A percentile compares a stretch with the other conserved stretches of the same genome.
phyloP scores from a whole-genome alignment of 2,113 vertebrate genomes.

The Brachyhypopomus gauderio region DNA sequence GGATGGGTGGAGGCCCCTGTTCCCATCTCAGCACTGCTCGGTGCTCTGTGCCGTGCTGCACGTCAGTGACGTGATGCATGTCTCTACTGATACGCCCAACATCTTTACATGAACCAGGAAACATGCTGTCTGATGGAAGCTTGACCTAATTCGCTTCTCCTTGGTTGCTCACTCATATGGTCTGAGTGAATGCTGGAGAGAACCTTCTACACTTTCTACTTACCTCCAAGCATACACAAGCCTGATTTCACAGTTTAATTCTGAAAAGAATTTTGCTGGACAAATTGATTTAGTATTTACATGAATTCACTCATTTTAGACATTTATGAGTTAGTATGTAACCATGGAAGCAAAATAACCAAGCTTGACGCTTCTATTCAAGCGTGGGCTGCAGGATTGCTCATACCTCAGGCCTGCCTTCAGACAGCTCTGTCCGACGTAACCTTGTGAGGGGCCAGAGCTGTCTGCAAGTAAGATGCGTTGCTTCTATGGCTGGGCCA shows the following conservation, averaged over 20 bases:
- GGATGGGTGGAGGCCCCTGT: conserved; percentile 60
- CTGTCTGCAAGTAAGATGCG: conserved; percentile 37
- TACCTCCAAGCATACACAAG: neutral
- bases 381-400: neutral
- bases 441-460: conserved; percentile 40
- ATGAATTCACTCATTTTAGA: neutral
- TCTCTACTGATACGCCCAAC: conserved; percentile 73
- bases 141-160: conserved; percentile 75
- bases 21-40: conserved; percentile 60
- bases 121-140: conserved; percentile 83
- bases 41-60: conserved; percentile 69
- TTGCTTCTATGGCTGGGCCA: conserved; percentile 51
- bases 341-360: neutral
- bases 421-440: conserved; percentile 30
- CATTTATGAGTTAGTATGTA: neutral
- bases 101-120: conserved; percentile 88
- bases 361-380: neutral
- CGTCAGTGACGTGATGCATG: conserved; percentile 77
- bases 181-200: neutral
- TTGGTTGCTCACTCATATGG: conserved; percentile 8
- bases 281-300: neutral
- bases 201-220: neutral
- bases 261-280: neutral
- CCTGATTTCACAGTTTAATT: neutral
- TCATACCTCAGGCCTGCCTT: neutral